Base-by-base conservation (phyloP, 30 jellyfish, hydroid and myxozoan genomes). In the Aurelia sp. region DNA sequence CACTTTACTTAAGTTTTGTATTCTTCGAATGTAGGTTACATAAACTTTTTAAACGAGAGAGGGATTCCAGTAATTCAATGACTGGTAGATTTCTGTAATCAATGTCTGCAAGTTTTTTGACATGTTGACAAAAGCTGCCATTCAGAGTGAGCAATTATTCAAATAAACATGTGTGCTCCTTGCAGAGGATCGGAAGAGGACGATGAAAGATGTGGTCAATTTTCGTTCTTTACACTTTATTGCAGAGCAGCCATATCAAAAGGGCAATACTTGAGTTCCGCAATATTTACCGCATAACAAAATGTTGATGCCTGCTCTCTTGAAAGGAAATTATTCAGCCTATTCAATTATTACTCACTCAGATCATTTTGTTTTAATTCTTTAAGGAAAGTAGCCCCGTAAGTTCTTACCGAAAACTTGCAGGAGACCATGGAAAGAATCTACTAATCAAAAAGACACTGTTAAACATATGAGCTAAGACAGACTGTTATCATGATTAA, bases 201-300 rank as follows among this genome's bases (percentile, higher is more conserved):
- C 80, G 92, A 33, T 82, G 67, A 11, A 68, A 84, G 3, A 86
- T 68, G 51, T 69, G 21, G 82, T 81, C 41, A 35, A 81, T 67
- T 21, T 41, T 59, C 48, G 8, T 50, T 53, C 75, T 66, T 41
- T 17, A 76, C 91, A 40, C 33, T 74, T 81, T 33, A 73, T 47
- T 50, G 62, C 85, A 82, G 67, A 82, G 67, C 18, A 68, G 59
- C 91, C 91, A 82, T 30, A 69, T 64, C 78, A 82, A 55, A 55
- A 38, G 82, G 74, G 82, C 82, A 80, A 67, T 80, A 82, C n/a
- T 82, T 82, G 69, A 82, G 67, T 76, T 68, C 50, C 40, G 91
- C 6, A 4, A 67, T 19, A 30, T 66, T 82, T 21, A 67, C 84
- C 67, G 69, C 38, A 48, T 66, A 47, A 2, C 76, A 68, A 11